phyloP scores from a whole-genome alignment of 2,113 vertebrate species.

The Malurus cyaneus region DNA sequence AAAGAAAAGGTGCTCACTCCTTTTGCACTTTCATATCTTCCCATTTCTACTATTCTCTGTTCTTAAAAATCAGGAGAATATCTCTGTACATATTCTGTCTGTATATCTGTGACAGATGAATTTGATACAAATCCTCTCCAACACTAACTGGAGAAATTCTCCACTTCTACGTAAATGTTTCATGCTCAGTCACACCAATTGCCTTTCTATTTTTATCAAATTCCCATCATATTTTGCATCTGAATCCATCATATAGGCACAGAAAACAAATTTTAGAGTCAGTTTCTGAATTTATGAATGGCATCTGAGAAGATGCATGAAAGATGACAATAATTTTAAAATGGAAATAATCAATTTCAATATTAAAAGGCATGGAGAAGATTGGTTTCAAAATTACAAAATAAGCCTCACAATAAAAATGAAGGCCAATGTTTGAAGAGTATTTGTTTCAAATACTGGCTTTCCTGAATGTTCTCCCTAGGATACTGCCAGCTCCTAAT shows the following conservation, averaged over 20 bases:
- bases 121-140: constrained; percentile 66
- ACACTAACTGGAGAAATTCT: constrained; percentile 53
- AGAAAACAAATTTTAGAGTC: constrained; percentile 34
- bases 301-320: constrained; percentile 12
- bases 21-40: constrained; percentile 21
- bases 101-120: constrained; percentile 20
- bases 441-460: not conserved
- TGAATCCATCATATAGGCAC: constrained; percentile 80
- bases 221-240: constrained; percentile 74
- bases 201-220: constrained; percentile 82
- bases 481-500: not conserved
- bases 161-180: constrained; percentile 74
- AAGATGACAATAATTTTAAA: constrained; percentile 25
- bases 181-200: constrained; percentile 77
- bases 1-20: not conserved
- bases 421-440: not conserved
- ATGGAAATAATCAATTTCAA: constrained; percentile 39
- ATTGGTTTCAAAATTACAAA: not conserved
- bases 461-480: not conserved
- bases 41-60: constrained; percentile 46
- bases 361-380: not conserved
- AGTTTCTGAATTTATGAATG: constrained; percentile 6
- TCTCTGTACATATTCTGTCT: not conserved
- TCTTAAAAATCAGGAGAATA: constrained; percentile 17
- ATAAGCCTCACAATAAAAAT: not conserved